Percentiles rank a stretch among this genome's conserved stretches.
Evolutionary conservation across 2,888 invertebrate genomes (phyloP).

Genomic region (Petrophora chlorosata): DNA sequence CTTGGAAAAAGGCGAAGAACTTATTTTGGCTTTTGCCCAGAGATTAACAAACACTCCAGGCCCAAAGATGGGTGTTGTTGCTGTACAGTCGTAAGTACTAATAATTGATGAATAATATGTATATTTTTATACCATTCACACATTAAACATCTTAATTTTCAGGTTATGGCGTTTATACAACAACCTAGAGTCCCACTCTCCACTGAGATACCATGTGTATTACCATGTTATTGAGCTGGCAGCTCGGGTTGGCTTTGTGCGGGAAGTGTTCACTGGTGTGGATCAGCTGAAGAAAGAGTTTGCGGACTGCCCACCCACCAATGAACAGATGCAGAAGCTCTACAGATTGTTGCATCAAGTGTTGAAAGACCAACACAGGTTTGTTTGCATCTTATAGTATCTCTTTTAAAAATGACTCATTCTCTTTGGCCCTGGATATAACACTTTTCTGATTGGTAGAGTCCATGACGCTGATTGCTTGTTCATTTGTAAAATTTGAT

Average conservation of each 20-base stretch:
- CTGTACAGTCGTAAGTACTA: conserved; percentile 91
- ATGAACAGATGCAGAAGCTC: conserved; percentile 95
- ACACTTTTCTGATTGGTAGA: too few relatives aligned
- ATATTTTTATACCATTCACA: too few relatives aligned
- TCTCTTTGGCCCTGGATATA: too few relatives aligned
- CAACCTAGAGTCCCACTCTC: conserved; percentile 92
- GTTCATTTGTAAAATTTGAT: too few relatives aligned
- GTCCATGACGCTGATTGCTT: too few relatives aligned
- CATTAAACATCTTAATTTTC: conserved; percentile 45
- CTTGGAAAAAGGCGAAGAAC: conserved; percentile 92
- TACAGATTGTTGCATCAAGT: conserved; percentile 95
- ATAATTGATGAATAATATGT: too few relatives aligned
- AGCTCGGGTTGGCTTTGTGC: conserved; percentile 92
- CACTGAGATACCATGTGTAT: conserved; percentile 96
- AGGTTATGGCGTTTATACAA: conserved; percentile 96
- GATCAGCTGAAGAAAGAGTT: conserved; percentile 93
- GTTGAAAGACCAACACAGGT: conserved; percentile 93
- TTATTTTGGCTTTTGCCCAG: conserved; percentile 95
- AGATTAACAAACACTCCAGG: conserved; percentile 94
- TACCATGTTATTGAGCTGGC: conserved; percentile 95
- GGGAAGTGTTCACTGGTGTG: conserved; percentile 92
- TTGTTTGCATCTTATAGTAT: too few relatives aligned
- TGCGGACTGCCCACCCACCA: conserved; percentile 90
- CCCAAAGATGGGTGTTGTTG: conserved; percentile 90
- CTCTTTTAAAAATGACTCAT: too few relatives aligned